phyloP scores from a whole-genome alignment of 2,113 vertebrate species.

The Bos indicus region DNA sequence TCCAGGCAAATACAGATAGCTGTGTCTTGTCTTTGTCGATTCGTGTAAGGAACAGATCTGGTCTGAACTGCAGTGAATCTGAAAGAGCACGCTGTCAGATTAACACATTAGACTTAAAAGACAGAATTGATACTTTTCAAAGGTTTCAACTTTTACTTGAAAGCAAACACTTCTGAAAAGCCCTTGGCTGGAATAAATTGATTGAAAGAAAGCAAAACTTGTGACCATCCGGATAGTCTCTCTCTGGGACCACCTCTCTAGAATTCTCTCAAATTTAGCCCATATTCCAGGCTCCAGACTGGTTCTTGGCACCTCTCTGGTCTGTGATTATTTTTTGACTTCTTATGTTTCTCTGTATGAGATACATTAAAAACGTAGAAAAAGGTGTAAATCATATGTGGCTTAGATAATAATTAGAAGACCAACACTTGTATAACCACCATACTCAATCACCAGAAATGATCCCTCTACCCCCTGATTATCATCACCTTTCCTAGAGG shows the following conservation, averaged over 20 bases:
- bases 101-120: background rate
- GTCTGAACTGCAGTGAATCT: background rate
- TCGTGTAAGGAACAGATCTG: background rate
- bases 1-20: background rate
- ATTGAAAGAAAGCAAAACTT: background rate
- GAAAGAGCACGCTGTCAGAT: background rate
- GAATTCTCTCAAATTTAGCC: background rate
- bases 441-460: background rate
- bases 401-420: background rate
- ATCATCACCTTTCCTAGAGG: background rate
- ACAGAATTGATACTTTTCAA: background rate
- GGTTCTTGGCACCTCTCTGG: background rate
- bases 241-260: background rate
- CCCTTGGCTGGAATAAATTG: background rate
- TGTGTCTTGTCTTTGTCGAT: background rate
- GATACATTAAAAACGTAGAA: background rate
- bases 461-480: background rate
- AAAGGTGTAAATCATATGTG: background rate
- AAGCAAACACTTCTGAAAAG: background rate
- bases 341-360: background rate
- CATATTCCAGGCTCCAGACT: background rate
- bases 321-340: background rate
- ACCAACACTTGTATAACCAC: background rate
- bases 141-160: background rate
- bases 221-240: background rate